Evolutionary conservation across 2,113 vertebrate species (phyloP).

Genomic region (Rhinolophus sinicus): DNA sequence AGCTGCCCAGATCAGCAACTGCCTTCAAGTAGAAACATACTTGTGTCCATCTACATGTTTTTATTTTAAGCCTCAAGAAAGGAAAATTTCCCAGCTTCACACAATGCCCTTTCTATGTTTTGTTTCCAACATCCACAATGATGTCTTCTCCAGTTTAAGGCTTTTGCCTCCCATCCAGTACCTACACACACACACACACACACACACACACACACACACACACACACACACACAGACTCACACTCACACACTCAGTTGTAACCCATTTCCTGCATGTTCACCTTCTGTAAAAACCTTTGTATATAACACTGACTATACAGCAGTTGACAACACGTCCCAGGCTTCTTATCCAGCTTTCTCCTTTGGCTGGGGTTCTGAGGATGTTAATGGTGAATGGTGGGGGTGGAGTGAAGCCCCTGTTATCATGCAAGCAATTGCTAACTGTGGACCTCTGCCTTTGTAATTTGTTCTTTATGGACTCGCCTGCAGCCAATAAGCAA

Average conservation of each 20-base stretch:
- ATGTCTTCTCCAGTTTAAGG: background rate
- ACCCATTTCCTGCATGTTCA: background rate
- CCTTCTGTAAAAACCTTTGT: constrained; percentile 24
- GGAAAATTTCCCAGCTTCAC: background rate
- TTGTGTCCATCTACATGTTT: background rate
- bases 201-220: background rate
- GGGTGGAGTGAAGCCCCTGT: constrained; percentile 87
- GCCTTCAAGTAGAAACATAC: background rate
- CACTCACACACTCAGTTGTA: background rate
- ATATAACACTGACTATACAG: constrained; percentile 51
- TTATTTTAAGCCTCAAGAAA: constrained; percentile 11
- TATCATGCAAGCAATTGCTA: constrained; percentile 92
- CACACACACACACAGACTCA: background rate
- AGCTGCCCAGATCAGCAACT: background rate
- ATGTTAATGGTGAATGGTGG: constrained; percentile 67
- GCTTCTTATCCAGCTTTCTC: constrained; percentile 52
- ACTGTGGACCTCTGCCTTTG: constrained; percentile 92
- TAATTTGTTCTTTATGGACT: constrained; percentile 96
- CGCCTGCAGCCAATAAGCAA: constrained; percentile 93
- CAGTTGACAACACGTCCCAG: constrained; percentile 40
- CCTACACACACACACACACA: no score
- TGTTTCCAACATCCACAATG: background rate
- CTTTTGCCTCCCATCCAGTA: background rate
- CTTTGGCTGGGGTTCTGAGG: constrained; percentile 63
- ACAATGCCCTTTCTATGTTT: background rate